Percentiles rank a stretch among this genome's conserved stretches.
These are phyloP conservation scores for Alouatta palliata DNA, from an alignment of 2,113 vertebrate species.

Conservation along the genomic window DNA sequence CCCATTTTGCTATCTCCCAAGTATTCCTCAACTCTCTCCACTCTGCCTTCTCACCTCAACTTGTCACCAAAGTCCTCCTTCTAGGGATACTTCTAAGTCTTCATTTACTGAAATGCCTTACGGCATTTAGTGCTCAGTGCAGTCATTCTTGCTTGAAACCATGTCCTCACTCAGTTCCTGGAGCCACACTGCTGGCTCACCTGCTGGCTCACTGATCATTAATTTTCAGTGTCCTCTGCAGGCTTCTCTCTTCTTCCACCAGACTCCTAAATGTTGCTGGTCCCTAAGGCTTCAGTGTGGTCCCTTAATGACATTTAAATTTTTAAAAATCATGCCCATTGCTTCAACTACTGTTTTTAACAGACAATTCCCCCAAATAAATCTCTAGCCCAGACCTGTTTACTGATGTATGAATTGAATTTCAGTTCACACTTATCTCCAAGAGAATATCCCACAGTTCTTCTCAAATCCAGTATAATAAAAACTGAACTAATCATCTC, in stretches of 20 bases:
- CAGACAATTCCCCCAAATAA: neutral
- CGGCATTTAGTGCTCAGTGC: neutral
- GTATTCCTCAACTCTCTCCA: neutral
- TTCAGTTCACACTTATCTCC: neutral
- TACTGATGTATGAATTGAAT: neutral
- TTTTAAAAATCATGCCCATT: neutral
- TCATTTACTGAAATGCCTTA: neutral
- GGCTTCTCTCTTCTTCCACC: neutral
- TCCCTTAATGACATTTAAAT: neutral
- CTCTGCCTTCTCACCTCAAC: neutral
- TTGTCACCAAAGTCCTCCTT: neutral
- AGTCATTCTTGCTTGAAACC: neutral
- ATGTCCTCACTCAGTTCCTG: neutral
- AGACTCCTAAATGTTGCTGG: neutral
- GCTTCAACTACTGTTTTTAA: slow-evolving; percentile 10
- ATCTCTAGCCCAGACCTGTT: neutral
- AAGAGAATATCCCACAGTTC: neutral
- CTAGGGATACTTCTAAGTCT: neutral
- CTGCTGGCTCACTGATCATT: neutral
- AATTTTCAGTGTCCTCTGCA: neutral
- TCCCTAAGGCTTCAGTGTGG: neutral
- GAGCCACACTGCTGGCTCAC: neutral
- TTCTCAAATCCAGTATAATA: neutral
- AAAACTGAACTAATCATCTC: neutral
- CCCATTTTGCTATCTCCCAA: neutral